phyloP scores from a whole-genome alignment of 2,888 invertebrate genomes.

The Hololepta plana region DNA sequence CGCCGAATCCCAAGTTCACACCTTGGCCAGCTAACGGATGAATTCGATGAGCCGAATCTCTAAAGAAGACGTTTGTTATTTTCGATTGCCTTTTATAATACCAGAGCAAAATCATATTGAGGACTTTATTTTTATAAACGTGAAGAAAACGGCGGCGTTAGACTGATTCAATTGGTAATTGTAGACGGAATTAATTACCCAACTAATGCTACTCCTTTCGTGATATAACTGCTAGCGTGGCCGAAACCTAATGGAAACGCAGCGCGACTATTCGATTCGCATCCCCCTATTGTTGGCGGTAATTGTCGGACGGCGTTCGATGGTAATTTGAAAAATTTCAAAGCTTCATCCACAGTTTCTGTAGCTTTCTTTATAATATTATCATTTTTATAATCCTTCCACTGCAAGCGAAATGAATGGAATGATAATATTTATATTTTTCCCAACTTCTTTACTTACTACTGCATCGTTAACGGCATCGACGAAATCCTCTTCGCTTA shows the following conservation, averaged over 20 bases:
- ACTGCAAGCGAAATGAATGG: constrained; percentile 22
- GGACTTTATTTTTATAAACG: too few relatives aligned
- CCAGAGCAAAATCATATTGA: constrained; percentile 4
- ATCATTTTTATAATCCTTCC: constrained; percentile 40
- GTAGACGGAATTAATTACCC: constrained; percentile 41
- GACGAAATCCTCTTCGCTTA: constrained; percentile 66
- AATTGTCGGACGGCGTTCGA: constrained; percentile 22
- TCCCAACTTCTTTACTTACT: constrained; percentile 30
- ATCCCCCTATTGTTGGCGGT: constrained; percentile 48
- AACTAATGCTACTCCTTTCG: constrained; percentile 63
- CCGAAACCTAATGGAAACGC: constrained; percentile 86
- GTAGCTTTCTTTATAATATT: constrained; percentile 34
- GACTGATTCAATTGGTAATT: constrained; percentile 1
- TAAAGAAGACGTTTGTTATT: too few relatives aligned
- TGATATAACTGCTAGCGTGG: constrained; percentile 72
- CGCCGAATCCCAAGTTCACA: constrained; percentile 93
- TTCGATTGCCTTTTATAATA: too few relatives aligned
- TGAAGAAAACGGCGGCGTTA: constrained; percentile 20
- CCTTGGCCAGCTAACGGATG: constrained; percentile 97
- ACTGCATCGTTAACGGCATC: constrained; percentile 76
- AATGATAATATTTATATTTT: background rate
- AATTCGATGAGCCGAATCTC: constrained; percentile 77
- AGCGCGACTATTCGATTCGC: constrained; percentile 51
- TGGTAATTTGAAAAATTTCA: constrained; percentile 24
- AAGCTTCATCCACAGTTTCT: constrained; percentile 30